A percentile compares a stretch with the other conserved stretches of the same genome.
These are phyloP conservation scores for Scaptomyza hsui DNA, from an alignment of 1,140 invertebrate species.

Conservation along the genomic window DNA sequence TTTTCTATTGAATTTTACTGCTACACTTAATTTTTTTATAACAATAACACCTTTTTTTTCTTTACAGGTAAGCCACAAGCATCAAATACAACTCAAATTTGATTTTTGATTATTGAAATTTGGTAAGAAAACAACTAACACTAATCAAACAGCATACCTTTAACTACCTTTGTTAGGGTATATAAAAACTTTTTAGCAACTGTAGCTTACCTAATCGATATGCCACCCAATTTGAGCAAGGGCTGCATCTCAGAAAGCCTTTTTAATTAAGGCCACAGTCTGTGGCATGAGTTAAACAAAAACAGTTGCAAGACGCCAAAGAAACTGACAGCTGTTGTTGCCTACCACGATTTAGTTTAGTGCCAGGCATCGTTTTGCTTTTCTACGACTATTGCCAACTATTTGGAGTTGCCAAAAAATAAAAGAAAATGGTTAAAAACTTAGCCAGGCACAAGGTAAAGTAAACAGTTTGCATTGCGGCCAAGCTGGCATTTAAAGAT, in stretches of 20 bases:
- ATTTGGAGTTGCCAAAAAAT: conserved; percentile 47
- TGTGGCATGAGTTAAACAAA: conserved; percentile 44
- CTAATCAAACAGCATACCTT: no score
- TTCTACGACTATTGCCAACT: conserved; percentile 33
- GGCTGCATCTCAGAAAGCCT: conserved; percentile 16
- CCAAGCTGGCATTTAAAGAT: conserved; percentile 47
- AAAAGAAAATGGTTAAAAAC: conserved; percentile 8
- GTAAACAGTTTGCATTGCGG: conserved; percentile 56
- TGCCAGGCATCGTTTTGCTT: conserved; percentile 38
- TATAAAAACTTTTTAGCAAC: not conserved
- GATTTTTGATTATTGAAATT: no score
- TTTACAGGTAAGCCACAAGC: no score
- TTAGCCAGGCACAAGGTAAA: conserved; percentile 46
- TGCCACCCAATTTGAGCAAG: conserved; percentile 2
- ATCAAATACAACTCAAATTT: no score
- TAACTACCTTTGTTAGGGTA: not conserved
- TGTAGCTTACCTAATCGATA: conserved; percentile 30
- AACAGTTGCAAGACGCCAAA: not conserved
- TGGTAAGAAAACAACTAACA: no score
- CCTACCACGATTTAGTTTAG: conserved; percentile 20
- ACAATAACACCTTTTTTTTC: no score
- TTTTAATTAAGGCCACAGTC: conserved; percentile 54
- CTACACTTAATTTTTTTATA: no score
- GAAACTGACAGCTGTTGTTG: conserved; percentile 7
- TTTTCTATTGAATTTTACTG: no score